These are phyloP conservation scores for Priocnemis perturbator DNA, from an alignment of 2,888 invertebrate species.

Conservation along the genomic window DNA sequence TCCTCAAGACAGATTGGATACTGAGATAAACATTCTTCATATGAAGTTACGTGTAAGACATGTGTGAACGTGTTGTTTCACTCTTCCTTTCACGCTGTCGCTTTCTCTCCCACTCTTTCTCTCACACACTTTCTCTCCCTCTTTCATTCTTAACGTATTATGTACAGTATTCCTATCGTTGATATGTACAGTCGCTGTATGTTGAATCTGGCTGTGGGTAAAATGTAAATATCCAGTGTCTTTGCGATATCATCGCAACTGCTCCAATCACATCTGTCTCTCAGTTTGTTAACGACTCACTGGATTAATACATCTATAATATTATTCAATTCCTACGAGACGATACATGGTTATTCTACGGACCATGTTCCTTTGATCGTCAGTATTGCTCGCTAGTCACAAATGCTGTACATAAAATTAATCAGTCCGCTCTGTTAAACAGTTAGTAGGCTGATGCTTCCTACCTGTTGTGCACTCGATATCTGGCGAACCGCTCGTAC, in stretches of 20 bases:
- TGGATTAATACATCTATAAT: conserved; percentile 67
- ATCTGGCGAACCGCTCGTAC: conserved; percentile 84
- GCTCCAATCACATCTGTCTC: conserved; percentile 75
- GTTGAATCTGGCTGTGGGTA: conserved; percentile 30
- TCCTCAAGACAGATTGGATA: conserved; percentile 79
- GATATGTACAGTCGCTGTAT: conserved; percentile 39
- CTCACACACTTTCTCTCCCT: conserved; percentile 50
- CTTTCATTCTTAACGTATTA: conserved; percentile 55
- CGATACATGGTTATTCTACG: conserved; percentile 72
- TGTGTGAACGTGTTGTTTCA: conserved; percentile 67
- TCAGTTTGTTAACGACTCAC: conserved; percentile 70
- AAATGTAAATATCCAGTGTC: conserved; percentile 46
- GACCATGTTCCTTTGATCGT: conserved; percentile 65
- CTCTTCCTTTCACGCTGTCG: conserved; percentile 46
- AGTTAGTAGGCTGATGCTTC: conserved; percentile 68
- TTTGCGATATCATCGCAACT: conserved; percentile 41
- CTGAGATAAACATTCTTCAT: conserved; percentile 81
- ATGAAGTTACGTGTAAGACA: conserved; percentile 70
- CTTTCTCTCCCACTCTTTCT: conserved; percentile 30
- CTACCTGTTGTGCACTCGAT: conserved; percentile 83
- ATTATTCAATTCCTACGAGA: conserved; percentile 67
- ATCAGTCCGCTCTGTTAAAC: conserved; percentile 61
- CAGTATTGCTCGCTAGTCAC: conserved; percentile 72
- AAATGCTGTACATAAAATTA: conserved; percentile 72
- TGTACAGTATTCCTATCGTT: conserved; percentile 67